Percentiles rank a stretch among this genome's conserved stretches.
phyloP scores from a whole-genome alignment of 37 sponge, comb jelly and placozoan species.

The Haliclona indistincta region DNA sequence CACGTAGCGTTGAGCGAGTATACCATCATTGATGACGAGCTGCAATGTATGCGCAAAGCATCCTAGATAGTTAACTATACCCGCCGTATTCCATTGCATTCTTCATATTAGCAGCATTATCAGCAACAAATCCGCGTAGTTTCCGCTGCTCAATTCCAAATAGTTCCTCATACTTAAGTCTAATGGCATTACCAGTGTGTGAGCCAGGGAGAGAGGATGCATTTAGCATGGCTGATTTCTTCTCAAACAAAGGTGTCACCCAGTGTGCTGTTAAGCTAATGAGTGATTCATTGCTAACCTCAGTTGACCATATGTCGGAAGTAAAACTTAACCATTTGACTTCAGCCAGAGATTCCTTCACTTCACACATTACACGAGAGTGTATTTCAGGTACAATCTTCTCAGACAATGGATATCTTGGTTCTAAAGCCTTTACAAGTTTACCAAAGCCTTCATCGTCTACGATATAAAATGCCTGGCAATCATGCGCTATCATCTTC shows the following conservation, averaged over 20 bases:
- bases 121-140: not conserved
- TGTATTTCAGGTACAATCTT: not conserved
- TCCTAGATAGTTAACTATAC: not conserved
- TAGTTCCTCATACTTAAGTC: not conserved
- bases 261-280: slow-evolving; percentile 23
- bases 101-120: slow-evolving; percentile 13
- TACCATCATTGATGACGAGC: slow-evolving; percentile 23
- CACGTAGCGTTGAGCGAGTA: slow-evolving; percentile 19
- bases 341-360: not conserved
- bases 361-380: not conserved
- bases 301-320: slow-evolving; percentile 22
- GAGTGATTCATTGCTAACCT: slow-evolving; percentile 13
- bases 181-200: slow-evolving; percentile 11
- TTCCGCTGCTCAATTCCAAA: not conserved
- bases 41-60: slow-evolving; percentile 37
- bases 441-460: no score
- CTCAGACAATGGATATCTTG: no score
- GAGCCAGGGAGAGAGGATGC: not conserved
- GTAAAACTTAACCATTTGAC: slow-evolving; percentile 4
- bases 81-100: not conserved
- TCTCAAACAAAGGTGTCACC: slow-evolving; percentile 1
- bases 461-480: no score
- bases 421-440: no score
- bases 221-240: slow-evolving; percentile 24
- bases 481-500: no score